Evolutionary conservation across 1,140 invertebrate genomes (phyloP).

Genomic region (Tetragnatha versicolor): DNA sequence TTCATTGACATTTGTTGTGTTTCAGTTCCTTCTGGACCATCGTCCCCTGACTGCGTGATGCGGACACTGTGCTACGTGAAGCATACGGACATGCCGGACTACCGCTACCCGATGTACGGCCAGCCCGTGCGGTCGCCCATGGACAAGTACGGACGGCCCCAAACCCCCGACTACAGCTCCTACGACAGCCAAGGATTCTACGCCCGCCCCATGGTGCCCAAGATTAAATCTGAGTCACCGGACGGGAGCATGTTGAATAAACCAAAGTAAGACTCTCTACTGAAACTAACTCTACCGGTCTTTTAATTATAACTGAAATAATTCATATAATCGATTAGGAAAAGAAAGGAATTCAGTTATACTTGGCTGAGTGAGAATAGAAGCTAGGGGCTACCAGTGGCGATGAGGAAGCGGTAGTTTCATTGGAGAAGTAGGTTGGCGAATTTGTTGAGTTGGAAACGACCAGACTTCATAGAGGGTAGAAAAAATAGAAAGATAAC

Average conservation of each 20-base stretch:
- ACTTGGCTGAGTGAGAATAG: too few species aligned
- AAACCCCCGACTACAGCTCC: constrained; percentile 39
- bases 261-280: constrained; percentile 25
- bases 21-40: constrained; percentile 50
- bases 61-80: constrained; percentile 47
- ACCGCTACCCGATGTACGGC: constrained; percentile 45
- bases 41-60: constrained; percentile 54
- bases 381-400: too few species aligned
- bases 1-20: too few species aligned
- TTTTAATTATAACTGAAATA: too few species aligned
- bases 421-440: too few species aligned
- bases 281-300: too few species aligned
- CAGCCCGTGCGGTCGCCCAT: constrained; percentile 26
- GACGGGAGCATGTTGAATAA: constrained; percentile 41
- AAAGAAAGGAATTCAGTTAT: too few species aligned
- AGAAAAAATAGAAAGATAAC: too few species aligned
- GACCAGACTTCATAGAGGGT: too few species aligned
- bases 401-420: too few species aligned
- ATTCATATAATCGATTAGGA: too few species aligned
- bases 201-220: constrained; percentile 23
- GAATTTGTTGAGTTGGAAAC: too few species aligned
- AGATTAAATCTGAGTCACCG: constrained; percentile 48
- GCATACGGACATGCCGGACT: constrained; percentile 50
- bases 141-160: constrained; percentile 46
- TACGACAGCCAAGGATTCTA: constrained; percentile 45